phyloP scores from a whole-genome alignment of 2,888 invertebrate species.

The Platycnemis pennipes region DNA sequence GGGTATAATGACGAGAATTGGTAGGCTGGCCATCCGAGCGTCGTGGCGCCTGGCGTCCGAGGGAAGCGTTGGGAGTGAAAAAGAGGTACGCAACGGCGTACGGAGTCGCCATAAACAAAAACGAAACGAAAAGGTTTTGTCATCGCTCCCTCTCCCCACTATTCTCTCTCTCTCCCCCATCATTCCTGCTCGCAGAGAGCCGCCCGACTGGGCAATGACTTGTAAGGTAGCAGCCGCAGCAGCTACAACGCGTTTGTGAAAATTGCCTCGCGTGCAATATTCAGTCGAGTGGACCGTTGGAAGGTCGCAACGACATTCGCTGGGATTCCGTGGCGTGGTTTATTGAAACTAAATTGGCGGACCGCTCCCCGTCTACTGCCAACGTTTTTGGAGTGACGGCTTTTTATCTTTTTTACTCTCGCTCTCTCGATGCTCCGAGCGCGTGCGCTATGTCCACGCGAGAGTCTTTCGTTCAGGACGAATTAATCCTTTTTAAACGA shows the following conservation, averaged over 20 bases:
- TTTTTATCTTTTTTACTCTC: not conserved
- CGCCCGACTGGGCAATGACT: not conserved
- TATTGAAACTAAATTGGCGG: conserved; percentile 3
- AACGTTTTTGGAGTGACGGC: not conserved
- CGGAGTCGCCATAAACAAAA: no score
- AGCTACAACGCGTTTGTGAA: not conserved
- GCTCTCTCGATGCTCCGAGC: not conserved
- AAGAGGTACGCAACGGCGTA: no score
- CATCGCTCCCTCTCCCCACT: no score
- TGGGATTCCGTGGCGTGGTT: not conserved
- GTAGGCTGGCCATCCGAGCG: no score
- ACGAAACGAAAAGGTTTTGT: no score
- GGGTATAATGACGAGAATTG: no score
- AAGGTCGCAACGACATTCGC: not conserved
- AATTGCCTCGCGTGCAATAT: conserved; percentile 16
- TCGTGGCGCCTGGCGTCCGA: no score
- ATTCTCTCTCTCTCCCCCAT: no score
- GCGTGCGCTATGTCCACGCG: not conserved
- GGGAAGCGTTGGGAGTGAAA: no score
- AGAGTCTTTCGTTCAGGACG: not conserved
- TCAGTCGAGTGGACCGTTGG: not conserved
- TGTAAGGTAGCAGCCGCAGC: not conserved
- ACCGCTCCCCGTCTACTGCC: not conserved
- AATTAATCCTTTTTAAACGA: not conserved
- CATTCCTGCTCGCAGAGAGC: no score